A percentile compares a stretch with the other conserved stretches of the same genome.
phyloP scores from a whole-genome alignment of 2,888 invertebrate genomes.

The Cheilosia grossa region DNA sequence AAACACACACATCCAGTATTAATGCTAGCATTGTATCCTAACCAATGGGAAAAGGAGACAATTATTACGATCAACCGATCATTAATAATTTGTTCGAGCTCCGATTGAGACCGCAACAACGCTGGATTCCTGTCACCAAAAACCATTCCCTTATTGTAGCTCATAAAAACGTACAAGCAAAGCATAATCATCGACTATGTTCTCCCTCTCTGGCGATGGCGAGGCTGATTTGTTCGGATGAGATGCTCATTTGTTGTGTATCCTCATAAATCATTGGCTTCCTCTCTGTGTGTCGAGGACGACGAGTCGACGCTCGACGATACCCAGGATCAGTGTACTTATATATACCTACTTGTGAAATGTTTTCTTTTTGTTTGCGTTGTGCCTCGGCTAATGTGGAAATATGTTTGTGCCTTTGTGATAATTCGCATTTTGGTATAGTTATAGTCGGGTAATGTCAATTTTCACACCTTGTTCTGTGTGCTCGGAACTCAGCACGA shows the following conservation, averaged over 20 bases:
- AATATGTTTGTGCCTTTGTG: conserved; percentile 72
- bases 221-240: conserved; percentile 73
- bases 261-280: conserved; percentile 75
- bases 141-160: conserved; percentile 74
- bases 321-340: conserved; percentile 38
- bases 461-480: conserved; percentile 74
- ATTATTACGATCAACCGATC: conserved; percentile 75
- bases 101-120: conserved; percentile 75
- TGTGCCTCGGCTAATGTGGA: conserved; percentile 73
- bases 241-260: conserved; percentile 75
- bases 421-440: conserved; percentile 72
- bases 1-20: conserved; percentile 35
- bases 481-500: conserved; percentile 50
- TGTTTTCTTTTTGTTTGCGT: conserved; percentile 62
- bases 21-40: conserved; percentile 64
- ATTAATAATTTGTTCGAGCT: conserved; percentile 75
- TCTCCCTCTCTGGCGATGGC: conserved; percentile 59
- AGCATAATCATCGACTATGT: conserved; percentile 66
- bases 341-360: conserved; percentile 32
- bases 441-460: conserved; percentile 68
- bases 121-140: conserved; percentile 74
- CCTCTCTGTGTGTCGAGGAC: conserved; percentile 61
- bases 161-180: conserved; percentile 74
- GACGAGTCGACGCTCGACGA: no score
- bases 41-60: conserved; percentile 72